Percentiles rank a stretch among this genome's conserved stretches.
Conservation (phyloP, 2,888 invertebrate genomes). For the Digitonthophagus gazella region DNA sequence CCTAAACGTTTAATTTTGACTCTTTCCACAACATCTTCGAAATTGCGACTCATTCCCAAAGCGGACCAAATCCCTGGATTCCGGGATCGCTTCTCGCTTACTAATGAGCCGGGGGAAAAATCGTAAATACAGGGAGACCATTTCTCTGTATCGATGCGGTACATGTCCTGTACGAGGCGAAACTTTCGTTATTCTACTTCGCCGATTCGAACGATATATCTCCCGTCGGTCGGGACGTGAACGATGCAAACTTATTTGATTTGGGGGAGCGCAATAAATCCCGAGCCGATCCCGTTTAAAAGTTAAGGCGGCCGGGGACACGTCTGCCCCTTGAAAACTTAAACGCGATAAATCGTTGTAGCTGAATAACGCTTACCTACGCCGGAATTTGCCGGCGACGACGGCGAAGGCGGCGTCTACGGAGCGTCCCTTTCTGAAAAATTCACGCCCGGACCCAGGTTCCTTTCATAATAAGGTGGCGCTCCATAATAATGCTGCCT, state of each 20-base stretch:
- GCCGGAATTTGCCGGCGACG: constrained; percentile 6
- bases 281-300: not conserved
- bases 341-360: constrained; percentile 16
- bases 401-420: not conserved
- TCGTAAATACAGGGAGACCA: not conserved
- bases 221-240: not conserved
- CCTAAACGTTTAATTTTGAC: not conserved
- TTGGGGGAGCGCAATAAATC: not conserved
- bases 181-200: not conserved
- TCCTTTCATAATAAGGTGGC: not conserved
- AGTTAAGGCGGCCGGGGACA: not conserved
- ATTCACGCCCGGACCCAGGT: not conserved
- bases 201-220: not conserved
- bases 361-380: constrained; percentile 16
- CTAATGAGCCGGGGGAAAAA: not conserved
- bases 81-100: not conserved
- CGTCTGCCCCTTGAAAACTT: constrained; percentile 16
- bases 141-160: not conserved
- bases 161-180: not conserved
- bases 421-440: not conserved
- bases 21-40: not conserved
- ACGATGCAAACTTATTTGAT: not conserved
- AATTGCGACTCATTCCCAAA: not conserved
- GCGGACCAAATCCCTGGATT: not conserved
- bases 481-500: constrained; percentile 14